phyloP scores from a whole-genome alignment of 2,888 invertebrate species.

The Microchrysa polita region DNA sequence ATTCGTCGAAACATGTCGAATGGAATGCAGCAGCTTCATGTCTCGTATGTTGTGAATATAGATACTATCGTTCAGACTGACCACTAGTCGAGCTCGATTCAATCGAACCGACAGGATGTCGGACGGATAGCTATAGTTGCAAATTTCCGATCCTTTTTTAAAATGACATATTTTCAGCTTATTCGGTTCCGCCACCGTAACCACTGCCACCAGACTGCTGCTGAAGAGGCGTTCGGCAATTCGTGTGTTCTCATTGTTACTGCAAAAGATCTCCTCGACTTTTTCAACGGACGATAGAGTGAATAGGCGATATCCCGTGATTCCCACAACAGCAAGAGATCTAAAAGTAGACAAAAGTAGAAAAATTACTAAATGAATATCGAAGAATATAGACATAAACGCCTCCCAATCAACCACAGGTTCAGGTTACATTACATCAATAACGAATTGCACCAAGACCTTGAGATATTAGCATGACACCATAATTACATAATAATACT shows the following conservation, averaged over 20 bases:
- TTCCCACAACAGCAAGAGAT: constrained; percentile 60
- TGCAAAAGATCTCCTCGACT: constrained; percentile 63
- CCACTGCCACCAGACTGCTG: constrained; percentile 62
- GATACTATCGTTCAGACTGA: constrained; percentile 60
- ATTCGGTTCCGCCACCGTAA: constrained; percentile 61
- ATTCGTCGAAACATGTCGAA: constrained; percentile 61
- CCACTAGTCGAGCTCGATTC: constrained; percentile 62
- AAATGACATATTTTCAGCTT: constrained; percentile 63
- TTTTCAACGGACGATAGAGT: constrained; percentile 60
- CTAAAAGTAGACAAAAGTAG: constrained; percentile 53
- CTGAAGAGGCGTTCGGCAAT: constrained; percentile 63
- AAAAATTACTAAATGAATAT: too few species aligned
- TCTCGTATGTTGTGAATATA: constrained; percentile 64
- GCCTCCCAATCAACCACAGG: too few species aligned
- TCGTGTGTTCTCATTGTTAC: constrained; percentile 61
- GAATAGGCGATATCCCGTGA: constrained; percentile 60
- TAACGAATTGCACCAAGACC: too few species aligned
- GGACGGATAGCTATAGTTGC: constrained; percentile 63
- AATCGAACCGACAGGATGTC: constrained; percentile 62
- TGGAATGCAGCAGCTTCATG: constrained; percentile 63
- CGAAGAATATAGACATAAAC: too few species aligned
- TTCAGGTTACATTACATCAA: too few species aligned
- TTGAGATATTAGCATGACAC: too few species aligned
- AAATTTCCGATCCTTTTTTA: constrained; percentile 64
- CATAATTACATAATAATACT: too few species aligned